Percentiles rank a stretch among this genome's conserved stretches.
phyloP scores from a whole-genome alignment of 2,797 vertebrate genomes.

The Pelochelys cantorii region DNA sequence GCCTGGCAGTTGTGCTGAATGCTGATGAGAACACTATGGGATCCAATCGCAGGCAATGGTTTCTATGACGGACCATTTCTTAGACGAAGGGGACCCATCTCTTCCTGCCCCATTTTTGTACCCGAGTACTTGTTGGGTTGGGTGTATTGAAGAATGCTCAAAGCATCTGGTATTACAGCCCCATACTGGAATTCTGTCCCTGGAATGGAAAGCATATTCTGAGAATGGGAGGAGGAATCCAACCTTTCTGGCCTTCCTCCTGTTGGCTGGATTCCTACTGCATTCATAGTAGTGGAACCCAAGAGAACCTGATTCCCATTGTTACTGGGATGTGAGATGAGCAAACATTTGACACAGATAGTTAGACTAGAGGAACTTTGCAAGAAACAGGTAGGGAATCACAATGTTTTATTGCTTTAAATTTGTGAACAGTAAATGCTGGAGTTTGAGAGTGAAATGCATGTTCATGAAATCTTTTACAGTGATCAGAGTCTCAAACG shows the following conservation, averaged over 20 bases:
- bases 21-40: background rate
- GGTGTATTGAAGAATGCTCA: background rate
- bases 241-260: background rate
- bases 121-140: background rate
- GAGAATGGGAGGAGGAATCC: background rate
- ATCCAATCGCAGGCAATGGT: background rate
- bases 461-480: background rate
- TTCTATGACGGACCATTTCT: background rate
- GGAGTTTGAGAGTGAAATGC: background rate
- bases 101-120: background rate
- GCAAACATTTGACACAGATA: background rate
- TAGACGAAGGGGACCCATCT: background rate
- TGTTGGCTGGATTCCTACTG: background rate
- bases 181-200: background rate
- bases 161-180: background rate
- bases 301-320: background rate
- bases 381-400: background rate
- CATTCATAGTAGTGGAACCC: background rate
- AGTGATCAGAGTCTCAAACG: background rate
- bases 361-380: background rate
- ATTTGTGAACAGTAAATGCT: background rate
- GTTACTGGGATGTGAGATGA: background rate
- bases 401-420: background rate
- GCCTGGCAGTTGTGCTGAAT: background rate
- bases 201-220: background rate